Evolutionary conservation across 2,797 vertebrate species (phyloP).

Genomic region (Anguilla obscura): DNA sequence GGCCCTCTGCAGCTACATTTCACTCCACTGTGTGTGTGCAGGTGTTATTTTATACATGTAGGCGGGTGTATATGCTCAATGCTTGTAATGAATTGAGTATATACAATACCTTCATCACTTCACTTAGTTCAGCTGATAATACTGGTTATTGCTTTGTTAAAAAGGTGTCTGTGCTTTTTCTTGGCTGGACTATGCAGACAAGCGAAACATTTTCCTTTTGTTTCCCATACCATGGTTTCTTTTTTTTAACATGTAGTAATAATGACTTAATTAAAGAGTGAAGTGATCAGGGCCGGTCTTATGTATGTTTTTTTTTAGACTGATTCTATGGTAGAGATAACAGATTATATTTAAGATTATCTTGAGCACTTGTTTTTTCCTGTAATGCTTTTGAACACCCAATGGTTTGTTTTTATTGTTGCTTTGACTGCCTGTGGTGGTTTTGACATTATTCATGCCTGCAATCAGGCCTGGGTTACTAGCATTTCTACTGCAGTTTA

Average conservation of each 20-base stretch:
- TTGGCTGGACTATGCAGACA: not conserved
- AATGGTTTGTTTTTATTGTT: not conserved
- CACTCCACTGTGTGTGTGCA: not conserved
- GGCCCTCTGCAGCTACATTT: not conserved
- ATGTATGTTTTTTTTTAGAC: not conserved
- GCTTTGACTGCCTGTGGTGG: not conserved
- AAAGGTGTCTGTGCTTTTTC: not conserved
- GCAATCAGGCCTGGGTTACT: not conserved
- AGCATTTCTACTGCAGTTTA: not conserved
- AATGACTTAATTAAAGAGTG: not conserved
- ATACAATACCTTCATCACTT: not conserved
- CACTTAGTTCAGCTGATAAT: not conserved
- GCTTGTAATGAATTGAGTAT: not conserved
- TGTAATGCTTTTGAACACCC: not conserved
- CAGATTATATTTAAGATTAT: not conserved
- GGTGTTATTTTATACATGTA: not conserved
- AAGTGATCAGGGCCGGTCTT: not conserved
- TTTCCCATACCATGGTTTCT: not conserved
- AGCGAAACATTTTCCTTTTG: not conserved
- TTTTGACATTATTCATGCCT: not conserved
- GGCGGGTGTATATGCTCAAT: not conserved
- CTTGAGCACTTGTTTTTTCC: not conserved
- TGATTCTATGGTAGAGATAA: not conserved
- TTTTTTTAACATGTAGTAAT: not conserved
- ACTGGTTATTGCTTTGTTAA: not conserved